phyloP scores from a whole-genome alignment of 2,113 vertebrate genomes.

The Bombycilla garrulus region DNA sequence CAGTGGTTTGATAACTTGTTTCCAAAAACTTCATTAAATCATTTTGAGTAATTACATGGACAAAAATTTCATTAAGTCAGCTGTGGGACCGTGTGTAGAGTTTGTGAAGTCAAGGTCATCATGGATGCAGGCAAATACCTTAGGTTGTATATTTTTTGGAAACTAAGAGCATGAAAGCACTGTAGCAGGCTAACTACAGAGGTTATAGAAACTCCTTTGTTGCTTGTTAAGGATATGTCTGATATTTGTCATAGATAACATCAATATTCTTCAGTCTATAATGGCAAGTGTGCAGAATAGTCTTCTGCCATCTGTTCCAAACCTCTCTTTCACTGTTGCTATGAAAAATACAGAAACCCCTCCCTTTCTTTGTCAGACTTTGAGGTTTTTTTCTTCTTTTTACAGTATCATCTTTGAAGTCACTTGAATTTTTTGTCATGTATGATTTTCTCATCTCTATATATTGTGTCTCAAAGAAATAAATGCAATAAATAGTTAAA shows the following conservation, averaged over 20 bases:
- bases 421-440: background rate
- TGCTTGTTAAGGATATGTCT: background rate
- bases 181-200: background rate
- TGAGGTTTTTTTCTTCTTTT: rapidly evolving
- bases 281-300: background rate
- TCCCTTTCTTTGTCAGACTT: background rate
- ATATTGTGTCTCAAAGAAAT: background rate
- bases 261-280: background rate
- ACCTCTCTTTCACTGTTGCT: background rate
- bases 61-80: background rate
- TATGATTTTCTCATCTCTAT: no score
- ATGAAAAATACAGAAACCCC: background rate
- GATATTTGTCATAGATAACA: background rate
- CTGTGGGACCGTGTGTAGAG: background rate
- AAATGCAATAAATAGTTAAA: background rate
- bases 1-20: background rate
- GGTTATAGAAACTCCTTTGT: background rate
- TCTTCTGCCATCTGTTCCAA: background rate
- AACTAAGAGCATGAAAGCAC: background rate
- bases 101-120: background rate
- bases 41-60: background rate
- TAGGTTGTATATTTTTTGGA: background rate
- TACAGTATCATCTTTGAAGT: background rate
- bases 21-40: background rate
- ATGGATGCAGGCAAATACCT: background rate